Evolutionary conservation across 2,888 invertebrate species (phyloP), one percentile per base, ranked within the genome.

Genomic region (Globia sparganii): DNA sequence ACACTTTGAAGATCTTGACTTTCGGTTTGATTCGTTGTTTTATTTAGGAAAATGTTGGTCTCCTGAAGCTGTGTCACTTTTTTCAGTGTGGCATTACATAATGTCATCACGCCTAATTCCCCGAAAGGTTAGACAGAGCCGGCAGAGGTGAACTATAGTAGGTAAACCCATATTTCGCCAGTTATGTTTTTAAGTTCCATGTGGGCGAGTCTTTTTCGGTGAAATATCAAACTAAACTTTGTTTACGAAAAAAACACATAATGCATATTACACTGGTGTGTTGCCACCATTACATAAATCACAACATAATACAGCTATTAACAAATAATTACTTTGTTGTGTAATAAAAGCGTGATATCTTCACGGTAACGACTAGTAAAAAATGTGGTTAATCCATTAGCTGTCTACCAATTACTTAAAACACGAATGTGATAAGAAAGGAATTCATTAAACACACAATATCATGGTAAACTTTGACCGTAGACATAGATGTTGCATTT

Each of bases 401-500:
- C 28, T 69, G 46, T 9, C 64, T 49, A 59, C 58, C 70, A 62
- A 80, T 80, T 80, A 84, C 75, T 80, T 80, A 21, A 25, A 80
- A 68, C 71, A 82, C 69, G 61, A 58, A 72, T 62, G 59, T 72
- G 65, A 69, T 72, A 72, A 53, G 64, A 53, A 58, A 79, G 31
- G 46, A 71, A 79, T 84, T 83, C 40, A 61, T 79, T 72, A 66
- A 59, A 18, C 58, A 84, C 59, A 34, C 59, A 77, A 49, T 75
- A 78, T 77, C 46, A 65, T 77, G 13, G 62, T 78, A 61, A 62
- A 58, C 31, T 75, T 70, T 74, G 85, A 81, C 85, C 81, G 25
- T 78, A 75, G 77, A 77, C 70, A 58, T 74, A 77, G 85, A 71
- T 61, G 67, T 74, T 83, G 85, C 77, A 81, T 83, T 83, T 85